phyloP scores from a whole-genome alignment of 2,888 invertebrate genomes.

The Clunio marinus region DNA sequence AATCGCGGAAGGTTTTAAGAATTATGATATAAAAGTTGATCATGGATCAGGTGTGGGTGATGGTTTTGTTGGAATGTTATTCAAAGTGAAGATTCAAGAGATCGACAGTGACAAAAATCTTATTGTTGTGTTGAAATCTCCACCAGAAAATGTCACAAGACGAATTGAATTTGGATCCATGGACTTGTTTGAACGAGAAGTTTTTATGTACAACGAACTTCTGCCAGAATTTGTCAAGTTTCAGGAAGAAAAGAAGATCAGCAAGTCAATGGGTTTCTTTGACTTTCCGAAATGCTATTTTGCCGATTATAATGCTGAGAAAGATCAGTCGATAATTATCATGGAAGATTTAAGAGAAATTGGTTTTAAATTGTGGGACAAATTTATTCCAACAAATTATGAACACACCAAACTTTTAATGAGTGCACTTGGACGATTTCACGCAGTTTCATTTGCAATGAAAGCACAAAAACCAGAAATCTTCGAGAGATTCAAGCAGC shows the following conservation, averaged over 20 bases:
- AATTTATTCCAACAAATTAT: constrained; percentile 32
- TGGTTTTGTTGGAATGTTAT: constrained; percentile 39
- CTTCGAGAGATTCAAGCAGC: constrained; percentile 38
- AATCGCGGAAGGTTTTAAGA: constrained; percentile 34
- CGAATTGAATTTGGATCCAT: constrained; percentile 39
- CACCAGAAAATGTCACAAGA: constrained; percentile 38
- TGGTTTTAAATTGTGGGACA: constrained; percentile 38
- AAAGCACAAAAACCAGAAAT: constrained; percentile 34
- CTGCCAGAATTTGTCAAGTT: constrained; percentile 40
- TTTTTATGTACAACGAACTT: constrained; percentile 39
- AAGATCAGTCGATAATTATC: constrained; percentile 38
- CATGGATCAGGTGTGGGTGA: constrained; percentile 38
- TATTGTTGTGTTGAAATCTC: constrained; percentile 36
- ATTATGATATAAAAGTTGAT: constrained; percentile 15
- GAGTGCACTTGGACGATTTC: constrained; percentile 37
- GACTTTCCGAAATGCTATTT: constrained; percentile 40
- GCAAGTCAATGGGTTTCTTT: constrained; percentile 31
- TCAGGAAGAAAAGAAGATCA: constrained; percentile 39
- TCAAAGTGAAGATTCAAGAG: constrained; percentile 37
- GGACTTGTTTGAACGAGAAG: constrained; percentile 40
- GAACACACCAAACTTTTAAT: constrained; percentile 37
- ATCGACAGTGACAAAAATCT: constrained; percentile 11
- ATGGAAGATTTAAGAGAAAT: constrained; percentile 40
- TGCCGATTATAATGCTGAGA: constrained; percentile 30
- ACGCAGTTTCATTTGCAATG: constrained; percentile 40